Conservation (phyloP, 2,888 invertebrate genomes). For the Diaperis boleti region DNA sequence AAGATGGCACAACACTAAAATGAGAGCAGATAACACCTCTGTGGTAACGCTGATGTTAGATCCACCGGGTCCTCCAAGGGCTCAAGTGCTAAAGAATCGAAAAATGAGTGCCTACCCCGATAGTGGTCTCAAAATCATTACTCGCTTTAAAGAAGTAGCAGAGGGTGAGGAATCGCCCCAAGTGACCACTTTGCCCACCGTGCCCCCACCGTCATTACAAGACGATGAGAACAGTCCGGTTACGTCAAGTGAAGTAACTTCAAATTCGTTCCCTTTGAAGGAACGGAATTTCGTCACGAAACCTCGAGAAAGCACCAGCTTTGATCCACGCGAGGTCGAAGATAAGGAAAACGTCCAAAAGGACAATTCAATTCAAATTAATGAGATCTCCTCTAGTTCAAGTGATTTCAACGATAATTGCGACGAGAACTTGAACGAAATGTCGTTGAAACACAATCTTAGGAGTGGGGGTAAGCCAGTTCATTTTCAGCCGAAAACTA, state of each 20-base stretch:
- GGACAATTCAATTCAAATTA: slow-evolving; percentile 72
- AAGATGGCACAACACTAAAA: slow-evolving; percentile 84
- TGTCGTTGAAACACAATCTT: slow-evolving; percentile 41
- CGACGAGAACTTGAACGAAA: slow-evolving; percentile 29
- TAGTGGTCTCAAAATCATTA: slow-evolving; percentile 62
- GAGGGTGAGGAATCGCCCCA: slow-evolving; percentile 10
- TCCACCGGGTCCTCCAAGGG: slow-evolving; percentile 85
- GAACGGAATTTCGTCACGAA: slow-evolving; percentile 56
- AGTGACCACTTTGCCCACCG: not conserved
- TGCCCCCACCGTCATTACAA: not conserved
- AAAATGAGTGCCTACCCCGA: slow-evolving; percentile 56
- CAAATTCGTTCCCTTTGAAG: slow-evolving; percentile 54
- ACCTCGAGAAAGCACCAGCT: slow-evolving; percentile 59
- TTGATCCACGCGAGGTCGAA: slow-evolving; percentile 53
- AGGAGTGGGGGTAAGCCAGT: slow-evolving; percentile 38
- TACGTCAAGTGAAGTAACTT: slow-evolving; percentile 38
- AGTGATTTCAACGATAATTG: slow-evolving; percentile 60
- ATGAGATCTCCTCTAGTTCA: slow-evolving; percentile 76
- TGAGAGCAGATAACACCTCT: slow-evolving; percentile 97
- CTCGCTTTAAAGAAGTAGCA: slow-evolving; percentile 53
- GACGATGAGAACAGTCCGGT: slow-evolving; percentile 35
- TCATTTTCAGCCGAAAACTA: slow-evolving; percentile 27
- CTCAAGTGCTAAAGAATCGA: slow-evolving; percentile 70
- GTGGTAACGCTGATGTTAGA: slow-evolving; percentile 93
- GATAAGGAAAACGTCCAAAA: slow-evolving; percentile 52